A percentile compares a stretch with the other conserved stretches of the same genome.
phyloP scores from a whole-genome alignment of 2,113 vertebrate species.

The Oreochromis aureus region DNA sequence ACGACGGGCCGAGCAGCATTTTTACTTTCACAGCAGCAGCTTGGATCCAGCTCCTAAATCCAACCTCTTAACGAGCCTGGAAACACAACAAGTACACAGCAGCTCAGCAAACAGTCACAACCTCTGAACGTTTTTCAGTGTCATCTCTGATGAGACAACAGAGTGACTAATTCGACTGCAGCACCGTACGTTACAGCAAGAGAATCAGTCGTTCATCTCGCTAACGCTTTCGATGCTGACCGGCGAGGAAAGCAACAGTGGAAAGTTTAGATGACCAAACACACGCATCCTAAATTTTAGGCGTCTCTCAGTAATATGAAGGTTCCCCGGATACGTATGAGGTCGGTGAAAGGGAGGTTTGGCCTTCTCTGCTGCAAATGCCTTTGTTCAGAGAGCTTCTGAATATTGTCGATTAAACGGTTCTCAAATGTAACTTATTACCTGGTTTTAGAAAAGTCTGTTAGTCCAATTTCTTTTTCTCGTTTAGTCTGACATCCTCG shows the following conservation, averaged over 20 bases:
- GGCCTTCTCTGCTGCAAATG: too few species aligned
- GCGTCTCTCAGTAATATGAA: background rate
- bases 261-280: background rate
- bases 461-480: too few species aligned
- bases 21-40: constrained; percentile 79
- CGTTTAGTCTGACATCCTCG: too few species aligned
- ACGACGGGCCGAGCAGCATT: background rate
- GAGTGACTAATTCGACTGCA: background rate
- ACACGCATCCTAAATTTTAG: background rate
- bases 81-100: background rate
- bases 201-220: background rate
- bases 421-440: too few species aligned
- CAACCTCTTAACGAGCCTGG: constrained; percentile 77
- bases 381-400: too few species aligned
- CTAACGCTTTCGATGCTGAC: background rate
- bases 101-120: fast-evolving
- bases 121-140: background rate
- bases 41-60: constrained; percentile 85
- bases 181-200: fast-evolving
- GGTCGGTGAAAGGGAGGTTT: too few species aligned
- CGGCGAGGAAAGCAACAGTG: background rate
- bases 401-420: too few species aligned
- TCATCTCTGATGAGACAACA: background rate
- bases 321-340: fast-evolving
- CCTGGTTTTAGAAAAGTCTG: too few species aligned